These are phyloP conservation scores for Agapostemon virescens DNA, from an alignment of 2,888 invertebrate species.

Conservation along the genomic window DNA sequence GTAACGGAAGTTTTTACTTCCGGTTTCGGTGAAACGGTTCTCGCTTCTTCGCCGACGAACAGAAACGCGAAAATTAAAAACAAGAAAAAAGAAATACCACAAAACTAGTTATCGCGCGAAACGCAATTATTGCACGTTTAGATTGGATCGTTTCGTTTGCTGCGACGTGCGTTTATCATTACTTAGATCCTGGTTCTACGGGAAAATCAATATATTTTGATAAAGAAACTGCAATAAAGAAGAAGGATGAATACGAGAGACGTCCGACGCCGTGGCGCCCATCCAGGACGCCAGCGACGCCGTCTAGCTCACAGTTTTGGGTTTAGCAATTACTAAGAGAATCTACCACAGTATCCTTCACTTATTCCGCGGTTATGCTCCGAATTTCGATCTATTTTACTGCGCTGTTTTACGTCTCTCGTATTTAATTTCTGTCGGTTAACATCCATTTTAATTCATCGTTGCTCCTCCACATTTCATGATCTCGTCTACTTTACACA, in stretches of 20 bases:
- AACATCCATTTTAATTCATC: neutral
- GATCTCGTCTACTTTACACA: neutral
- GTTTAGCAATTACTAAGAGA: conserved; percentile 59
- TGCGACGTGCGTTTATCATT: neutral
- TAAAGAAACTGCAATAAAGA: conserved; percentile 37
- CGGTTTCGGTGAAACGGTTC: neutral
- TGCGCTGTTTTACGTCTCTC: neutral
- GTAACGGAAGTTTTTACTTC: neutral
- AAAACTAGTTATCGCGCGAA: neutral
- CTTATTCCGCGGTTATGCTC: conserved; percentile 6
- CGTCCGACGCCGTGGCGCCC: conserved; percentile 71
- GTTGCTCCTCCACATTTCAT: neutral
- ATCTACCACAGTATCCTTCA: conserved; percentile 24
- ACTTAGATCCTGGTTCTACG: conserved; percentile 18
- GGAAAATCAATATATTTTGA: conserved; percentile 41
- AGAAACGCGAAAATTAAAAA: neutral
- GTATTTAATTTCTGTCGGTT: neutral
- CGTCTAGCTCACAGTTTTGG: conserved; percentile 65
- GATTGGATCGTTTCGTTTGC: conserved; percentile 34
- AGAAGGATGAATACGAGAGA: conserved; percentile 55
- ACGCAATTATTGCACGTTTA: conserved; percentile 33
- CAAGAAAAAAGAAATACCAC: neutral
- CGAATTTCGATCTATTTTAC: conserved; percentile 10
- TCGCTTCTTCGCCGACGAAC: neutral
- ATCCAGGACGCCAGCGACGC: conserved; percentile 70